These are phyloP conservation scores for Guaruba guarouba DNA, from an alignment of 2,113 vertebrate species.

Conservation along the genomic window DNA sequence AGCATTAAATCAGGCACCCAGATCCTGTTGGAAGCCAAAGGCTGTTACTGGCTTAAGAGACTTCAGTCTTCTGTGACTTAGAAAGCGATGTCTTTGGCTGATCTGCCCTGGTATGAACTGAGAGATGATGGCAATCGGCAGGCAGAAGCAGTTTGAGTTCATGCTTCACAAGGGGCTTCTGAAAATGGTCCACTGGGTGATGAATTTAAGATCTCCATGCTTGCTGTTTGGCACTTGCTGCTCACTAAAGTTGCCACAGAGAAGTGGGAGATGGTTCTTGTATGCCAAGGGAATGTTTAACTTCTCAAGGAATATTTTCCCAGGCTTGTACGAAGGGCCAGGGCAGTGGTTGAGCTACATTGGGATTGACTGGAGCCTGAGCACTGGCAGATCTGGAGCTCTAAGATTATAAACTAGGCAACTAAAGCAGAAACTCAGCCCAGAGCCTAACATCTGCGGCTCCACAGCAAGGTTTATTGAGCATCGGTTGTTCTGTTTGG, in stretches of 20 bases:
- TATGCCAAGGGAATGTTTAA: background rate
- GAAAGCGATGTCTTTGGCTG: background rate
- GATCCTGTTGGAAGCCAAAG: background rate
- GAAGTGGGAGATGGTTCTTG: no score
- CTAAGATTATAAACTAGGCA: background rate
- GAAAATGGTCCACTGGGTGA: background rate
- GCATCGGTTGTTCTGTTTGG: background rate
- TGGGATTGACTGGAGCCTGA: background rate
- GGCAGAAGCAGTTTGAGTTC: background rate
- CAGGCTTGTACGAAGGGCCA: background rate
- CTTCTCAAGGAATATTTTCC: background rate
- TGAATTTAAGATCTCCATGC: background rate
- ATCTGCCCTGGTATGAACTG: background rate
- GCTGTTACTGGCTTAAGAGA: background rate
- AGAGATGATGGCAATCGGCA: background rate
- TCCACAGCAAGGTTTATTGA: rapidly evolving
- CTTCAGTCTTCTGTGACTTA: no score
- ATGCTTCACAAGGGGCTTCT: background rate
- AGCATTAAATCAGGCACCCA: background rate
- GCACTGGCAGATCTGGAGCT: background rate
- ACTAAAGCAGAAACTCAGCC: background rate
- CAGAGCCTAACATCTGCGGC: background rate
- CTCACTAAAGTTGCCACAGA: background rate
- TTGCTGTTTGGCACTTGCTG: background rate
- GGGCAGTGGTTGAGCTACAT: background rate